A percentile compares a stretch with the other conserved stretches of the same genome.
Evolutionary conservation across 1,140 invertebrate species (phyloP).

Genomic region (Melanaphis sacchari): DNA sequence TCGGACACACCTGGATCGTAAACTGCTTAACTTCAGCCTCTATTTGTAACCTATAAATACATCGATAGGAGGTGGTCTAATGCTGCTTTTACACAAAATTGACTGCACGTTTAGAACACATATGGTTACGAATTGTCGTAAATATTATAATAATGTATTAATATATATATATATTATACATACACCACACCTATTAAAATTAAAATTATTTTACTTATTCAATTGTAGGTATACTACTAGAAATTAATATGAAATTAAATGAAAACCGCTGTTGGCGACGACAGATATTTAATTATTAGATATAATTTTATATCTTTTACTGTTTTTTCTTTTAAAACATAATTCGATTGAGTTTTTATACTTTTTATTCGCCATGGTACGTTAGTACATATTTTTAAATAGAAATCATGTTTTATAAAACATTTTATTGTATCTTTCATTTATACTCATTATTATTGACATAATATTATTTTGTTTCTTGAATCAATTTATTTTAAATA

Average conservation of each 20-base stretch:
- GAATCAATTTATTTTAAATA: not conserved
- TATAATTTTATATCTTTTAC: not conserved
- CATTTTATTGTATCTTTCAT: too few relatives aligned
- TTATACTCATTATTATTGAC: not conserved
- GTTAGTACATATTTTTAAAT: not conserved
- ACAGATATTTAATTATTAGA: not conserved
- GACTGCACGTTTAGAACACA: constrained; percentile 11
- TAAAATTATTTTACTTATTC: not conserved
- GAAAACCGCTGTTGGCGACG: not conserved
- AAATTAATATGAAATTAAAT: not conserved
- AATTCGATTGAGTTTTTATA: not conserved
- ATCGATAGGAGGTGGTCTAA: not conserved
- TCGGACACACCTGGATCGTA: constrained; percentile 36
- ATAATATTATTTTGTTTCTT: not conserved
- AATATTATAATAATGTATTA: not conserved
- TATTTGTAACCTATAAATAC: constrained; percentile 12
- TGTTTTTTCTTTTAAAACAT: not conserved
- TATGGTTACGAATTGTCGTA: not conserved
- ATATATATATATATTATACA: not conserved
- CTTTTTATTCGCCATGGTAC: not conserved
- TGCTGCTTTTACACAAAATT: not conserved
- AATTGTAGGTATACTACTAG: not conserved
- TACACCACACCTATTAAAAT: not conserved
- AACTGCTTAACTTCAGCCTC: not conserved
- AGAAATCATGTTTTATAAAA: not conserved